These are phyloP conservation scores for Latrodectus geometricus DNA, from an alignment of 1,140 invertebrate genomes.

Conservation along the genomic window DNA sequence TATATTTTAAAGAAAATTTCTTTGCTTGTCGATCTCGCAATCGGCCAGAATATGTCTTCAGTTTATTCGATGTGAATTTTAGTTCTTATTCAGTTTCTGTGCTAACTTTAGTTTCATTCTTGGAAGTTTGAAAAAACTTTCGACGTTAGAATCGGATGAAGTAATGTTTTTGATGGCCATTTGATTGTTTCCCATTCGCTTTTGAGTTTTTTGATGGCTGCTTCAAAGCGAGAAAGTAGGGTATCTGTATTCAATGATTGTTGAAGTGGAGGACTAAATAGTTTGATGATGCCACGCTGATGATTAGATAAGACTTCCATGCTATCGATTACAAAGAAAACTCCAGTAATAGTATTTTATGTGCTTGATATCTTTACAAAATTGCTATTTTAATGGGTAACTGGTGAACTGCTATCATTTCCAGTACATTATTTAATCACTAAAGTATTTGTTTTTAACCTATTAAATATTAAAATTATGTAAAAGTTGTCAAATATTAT, in stretches of 20 bases:
- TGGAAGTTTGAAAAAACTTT: constrained; percentile 3
- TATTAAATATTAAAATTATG: no score
- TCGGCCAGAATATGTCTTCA: no score
- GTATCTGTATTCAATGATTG: constrained; percentile 45
- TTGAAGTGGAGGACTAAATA: constrained; percentile 2
- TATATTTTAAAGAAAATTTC: no score
- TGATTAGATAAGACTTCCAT: constrained; percentile 8
- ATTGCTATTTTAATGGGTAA: neutral
- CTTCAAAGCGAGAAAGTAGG: neutral
- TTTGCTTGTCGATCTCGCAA: no score
- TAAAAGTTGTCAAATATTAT: no score
- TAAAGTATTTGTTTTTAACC: no score
- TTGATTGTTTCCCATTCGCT: constrained; percentile 49
- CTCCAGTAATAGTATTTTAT: neutral
- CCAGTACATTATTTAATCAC: no score
- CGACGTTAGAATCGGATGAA: constrained; percentile 14
- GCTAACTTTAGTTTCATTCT: constrained; percentile 32
- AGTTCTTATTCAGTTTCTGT: constrained; percentile 20
- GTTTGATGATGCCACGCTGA: constrained; percentile 7
- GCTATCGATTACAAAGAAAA: neutral
- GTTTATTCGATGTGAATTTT: constrained; percentile 29
- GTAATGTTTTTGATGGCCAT: constrained; percentile 54
- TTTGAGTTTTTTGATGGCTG: constrained; percentile 34
- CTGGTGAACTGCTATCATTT: neutral
- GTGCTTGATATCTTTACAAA: neutral